These are phyloP conservation scores for Microctenopoma stevenorrisi DNA, from an alignment of 2,797 vertebrate species.

Conservation along the genomic window DNA sequence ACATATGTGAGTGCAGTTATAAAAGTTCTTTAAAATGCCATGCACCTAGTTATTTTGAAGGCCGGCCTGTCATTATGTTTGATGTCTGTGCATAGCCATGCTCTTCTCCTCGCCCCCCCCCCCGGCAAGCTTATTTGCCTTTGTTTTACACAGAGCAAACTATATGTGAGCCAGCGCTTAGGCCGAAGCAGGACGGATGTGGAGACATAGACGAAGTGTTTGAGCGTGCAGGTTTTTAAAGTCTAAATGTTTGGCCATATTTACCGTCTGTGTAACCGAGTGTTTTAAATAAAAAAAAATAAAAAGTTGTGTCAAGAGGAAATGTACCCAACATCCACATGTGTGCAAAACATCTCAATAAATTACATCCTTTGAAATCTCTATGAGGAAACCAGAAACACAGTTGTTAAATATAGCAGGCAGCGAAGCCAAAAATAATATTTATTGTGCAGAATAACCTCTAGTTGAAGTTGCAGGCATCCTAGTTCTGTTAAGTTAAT, in stretches of 20 bases:
- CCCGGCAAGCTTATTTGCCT: slow-evolving; percentile 60
- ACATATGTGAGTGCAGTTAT: slow-evolving; percentile 63
- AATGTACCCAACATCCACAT: slow-evolving; percentile 41
- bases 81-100: slow-evolving; percentile 53
- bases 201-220: slow-evolving; percentile 11
- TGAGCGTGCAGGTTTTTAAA: slow-evolving; percentile 11
- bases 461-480: slow-evolving; percentile 15
- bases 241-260: slow-evolving; percentile 21
- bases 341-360: slow-evolving; percentile 50
- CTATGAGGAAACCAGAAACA: slow-evolving; percentile 52
- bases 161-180: slow-evolving; percentile 17
- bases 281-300: slow-evolving; percentile 40
- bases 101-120: slow-evolving; percentile 24
- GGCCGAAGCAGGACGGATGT: slow-evolving; percentile 31
- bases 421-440: slow-evolving; percentile 46
- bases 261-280: slow-evolving; percentile 15
- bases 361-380: slow-evolving; percentile 56
- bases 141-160: slow-evolving; percentile 59
- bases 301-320: slow-evolving; percentile 34
- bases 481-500: slow-evolving; percentile 13
- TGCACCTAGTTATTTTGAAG: slow-evolving; percentile 71
- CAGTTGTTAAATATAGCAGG: slow-evolving; percentile 50
- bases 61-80: slow-evolving; percentile 72
- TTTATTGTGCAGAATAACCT: slow-evolving; percentile 28
- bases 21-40: slow-evolving; percentile 71